Conservation (phyloP, 2,797 vertebrate genomes). For the Syngnathus rostellatus region DNA sequence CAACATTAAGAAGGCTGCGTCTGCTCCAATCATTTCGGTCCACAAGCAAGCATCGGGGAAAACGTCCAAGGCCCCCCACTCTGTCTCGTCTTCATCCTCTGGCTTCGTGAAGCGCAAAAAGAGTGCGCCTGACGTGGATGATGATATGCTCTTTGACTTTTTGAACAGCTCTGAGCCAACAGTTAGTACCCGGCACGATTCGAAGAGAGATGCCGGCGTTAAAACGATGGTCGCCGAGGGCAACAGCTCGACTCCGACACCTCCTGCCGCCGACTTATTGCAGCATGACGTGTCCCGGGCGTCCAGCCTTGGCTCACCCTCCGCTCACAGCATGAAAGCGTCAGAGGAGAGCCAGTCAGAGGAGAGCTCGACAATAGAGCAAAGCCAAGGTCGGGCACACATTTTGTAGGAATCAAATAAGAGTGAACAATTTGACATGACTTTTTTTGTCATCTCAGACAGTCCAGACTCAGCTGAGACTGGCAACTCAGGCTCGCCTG, state of each 20-base stretch:
- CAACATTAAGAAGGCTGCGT: conserved; percentile 81
- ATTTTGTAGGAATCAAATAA: background rate
- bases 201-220: conserved; percentile 68
- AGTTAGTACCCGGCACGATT: conserved; percentile 70
- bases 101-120: conserved; percentile 88
- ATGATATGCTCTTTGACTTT: conserved; percentile 94
- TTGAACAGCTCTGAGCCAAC: conserved; percentile 91
- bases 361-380: conserved; percentile 69
- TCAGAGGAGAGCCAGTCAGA: conserved; percentile 71
- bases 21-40: conserved; percentile 73
- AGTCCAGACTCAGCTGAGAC: conserved; percentile 70
- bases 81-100: conserved; percentile 39
- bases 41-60: conserved; percentile 33
- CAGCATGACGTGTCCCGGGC: conserved; percentile 72
- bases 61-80: conserved; percentile 6
- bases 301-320: conserved; percentile 74
- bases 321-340: conserved; percentile 74
- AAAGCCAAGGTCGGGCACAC: conserved; percentile 70
- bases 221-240: conserved; percentile 44
- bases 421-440: background rate
- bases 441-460: background rate
- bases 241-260: conserved; percentile 32
- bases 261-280: conserved; percentile 37
- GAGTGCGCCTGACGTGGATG: conserved; percentile 83
- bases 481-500: conserved; percentile 70